These are phyloP conservation scores for Columbina picui DNA, from an alignment of 2,113 vertebrate species.

Conservation along the genomic window DNA sequence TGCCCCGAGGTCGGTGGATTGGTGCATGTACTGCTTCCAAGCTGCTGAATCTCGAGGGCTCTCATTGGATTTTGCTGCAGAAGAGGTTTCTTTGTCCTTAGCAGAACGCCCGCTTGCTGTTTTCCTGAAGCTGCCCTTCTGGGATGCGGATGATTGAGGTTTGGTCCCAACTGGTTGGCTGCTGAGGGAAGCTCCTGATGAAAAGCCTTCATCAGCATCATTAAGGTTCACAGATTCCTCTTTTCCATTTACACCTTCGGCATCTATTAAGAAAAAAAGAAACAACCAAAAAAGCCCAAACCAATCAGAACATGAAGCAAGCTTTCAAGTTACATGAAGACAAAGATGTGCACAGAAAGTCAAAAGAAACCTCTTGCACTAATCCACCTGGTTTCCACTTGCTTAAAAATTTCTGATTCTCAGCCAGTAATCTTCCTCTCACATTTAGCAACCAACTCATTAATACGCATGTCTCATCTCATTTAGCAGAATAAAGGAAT, in stretches of 20 bases:
- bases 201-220: slow-evolving; percentile 97
- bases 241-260: slow-evolving; percentile 87
- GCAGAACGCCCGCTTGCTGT: slow-evolving; percentile 83
- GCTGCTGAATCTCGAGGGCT: slow-evolving; percentile 74
- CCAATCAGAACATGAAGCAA: slow-evolving; percentile 57
- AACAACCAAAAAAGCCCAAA: slow-evolving; percentile 33
- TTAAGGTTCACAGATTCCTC: slow-evolving; percentile 91
- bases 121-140: slow-evolving; percentile 90
- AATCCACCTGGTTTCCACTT: neutral
- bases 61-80: slow-evolving; percentile 71
- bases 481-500: neutral
- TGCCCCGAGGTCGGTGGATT: slow-evolving; percentile 72
- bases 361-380: slow-evolving; percentile 40
- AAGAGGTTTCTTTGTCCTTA: slow-evolving; percentile 82
- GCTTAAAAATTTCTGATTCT: neutral
- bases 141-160: slow-evolving; percentile 68
- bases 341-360: neutral
- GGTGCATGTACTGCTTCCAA: slow-evolving; percentile 80
- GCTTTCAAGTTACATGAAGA: neutral
- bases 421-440: neutral
- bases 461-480: too few species aligned
- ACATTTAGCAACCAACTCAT: too few species aligned
- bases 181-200: slow-evolving; percentile 95
- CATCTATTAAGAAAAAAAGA: slow-evolving; percentile 77
- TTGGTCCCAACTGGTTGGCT: slow-evolving; percentile 91